Evolutionary conservation across 2,888 invertebrate genomes (phyloP).

Genomic region (Acleris literana): DNA sequence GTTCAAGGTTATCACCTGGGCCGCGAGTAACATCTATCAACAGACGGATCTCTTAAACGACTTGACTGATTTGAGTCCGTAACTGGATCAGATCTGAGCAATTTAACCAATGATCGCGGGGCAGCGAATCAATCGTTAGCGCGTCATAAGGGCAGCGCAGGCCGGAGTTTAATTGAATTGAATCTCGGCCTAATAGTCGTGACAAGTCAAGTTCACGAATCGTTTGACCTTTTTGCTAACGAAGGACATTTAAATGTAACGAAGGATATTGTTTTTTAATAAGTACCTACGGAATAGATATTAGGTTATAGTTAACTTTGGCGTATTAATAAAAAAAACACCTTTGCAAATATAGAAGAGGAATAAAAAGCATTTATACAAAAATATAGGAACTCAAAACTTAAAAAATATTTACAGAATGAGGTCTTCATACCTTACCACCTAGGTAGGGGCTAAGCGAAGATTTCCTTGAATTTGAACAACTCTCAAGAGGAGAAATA

Average conservation of each 20-base stretch:
- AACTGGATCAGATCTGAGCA: constrained; percentile 28
- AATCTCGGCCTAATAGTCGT: constrained; percentile 35
- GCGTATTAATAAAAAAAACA: too few species aligned
- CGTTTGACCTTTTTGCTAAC: not conserved
- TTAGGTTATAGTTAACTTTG: too few species aligned
- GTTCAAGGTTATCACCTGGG: constrained; percentile 26
- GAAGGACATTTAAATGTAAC: not conserved
- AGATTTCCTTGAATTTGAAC: constrained; percentile 24
- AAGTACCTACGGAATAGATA: too few species aligned
- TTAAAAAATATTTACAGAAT: not conserved
- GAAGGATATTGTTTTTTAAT: not conserved
- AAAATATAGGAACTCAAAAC: too few species aligned
- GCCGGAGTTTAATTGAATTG: constrained; percentile 54
- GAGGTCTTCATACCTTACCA: not conserved
- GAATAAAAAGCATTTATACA: too few species aligned
- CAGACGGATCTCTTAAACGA: constrained; percentile 19
- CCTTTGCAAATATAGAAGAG: too few species aligned
- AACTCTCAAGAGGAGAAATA: constrained; percentile 22
- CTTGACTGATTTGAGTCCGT: constrained; percentile 27
- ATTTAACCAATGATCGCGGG: constrained; percentile 39
- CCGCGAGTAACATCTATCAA: constrained; percentile 1
- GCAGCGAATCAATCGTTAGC: constrained; percentile 45
- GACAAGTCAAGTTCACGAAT: constrained; percentile 6
- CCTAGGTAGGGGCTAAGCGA: not conserved
- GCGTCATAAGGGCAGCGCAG: constrained; percentile 40